Evolutionary conservation across 2,888 invertebrate species (phyloP).

Genomic region (Nematopogon swammerdamellus): DNA sequence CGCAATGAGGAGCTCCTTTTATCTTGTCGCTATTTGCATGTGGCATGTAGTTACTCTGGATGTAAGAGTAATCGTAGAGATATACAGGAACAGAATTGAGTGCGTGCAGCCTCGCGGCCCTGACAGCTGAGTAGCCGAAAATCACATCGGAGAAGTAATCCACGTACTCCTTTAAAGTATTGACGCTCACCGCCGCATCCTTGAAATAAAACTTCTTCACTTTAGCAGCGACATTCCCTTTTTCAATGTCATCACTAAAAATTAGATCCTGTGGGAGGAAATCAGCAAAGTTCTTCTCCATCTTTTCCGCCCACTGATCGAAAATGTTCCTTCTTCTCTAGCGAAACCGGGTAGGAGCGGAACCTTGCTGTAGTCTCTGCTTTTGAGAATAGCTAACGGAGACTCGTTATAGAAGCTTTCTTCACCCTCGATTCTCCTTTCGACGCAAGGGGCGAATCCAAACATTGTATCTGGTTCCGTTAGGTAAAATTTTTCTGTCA

Average conservation of each 20-base stretch:
- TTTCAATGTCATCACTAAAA: no score
- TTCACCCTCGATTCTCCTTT: no score
- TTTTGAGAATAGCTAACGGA: no score
- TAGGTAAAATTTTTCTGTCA: slow-evolving; percentile 13
- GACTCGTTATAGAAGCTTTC: slow-evolving; percentile 12
- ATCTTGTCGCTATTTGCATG: slow-evolving; percentile 15
- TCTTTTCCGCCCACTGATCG: no score
- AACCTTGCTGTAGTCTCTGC: no score
- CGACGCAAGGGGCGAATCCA: no score
- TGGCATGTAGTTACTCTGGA: slow-evolving; percentile 15
- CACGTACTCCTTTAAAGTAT: slow-evolving; percentile 15
- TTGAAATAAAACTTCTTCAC: slow-evolving; percentile 19
- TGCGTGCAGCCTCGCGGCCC: slow-evolving; percentile 15
- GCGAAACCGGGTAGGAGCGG: no score
- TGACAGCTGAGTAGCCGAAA: slow-evolving; percentile 15
- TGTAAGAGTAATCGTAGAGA: slow-evolving; percentile 21
- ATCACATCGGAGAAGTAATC: slow-evolving; percentile 19
- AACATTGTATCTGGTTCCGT: no score
- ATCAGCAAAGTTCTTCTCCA: no score
- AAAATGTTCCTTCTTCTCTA: no score
- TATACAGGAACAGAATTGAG: slow-evolving; percentile 14
- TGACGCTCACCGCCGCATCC: slow-evolving; percentile 13
- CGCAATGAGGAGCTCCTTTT: slow-evolving; percentile 19
- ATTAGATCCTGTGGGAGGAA: no score
- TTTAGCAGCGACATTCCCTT: no score